Evolutionary conservation across 2,113 vertebrate genomes (phyloP).

Genomic region (Ptyas mucosa): DNA sequence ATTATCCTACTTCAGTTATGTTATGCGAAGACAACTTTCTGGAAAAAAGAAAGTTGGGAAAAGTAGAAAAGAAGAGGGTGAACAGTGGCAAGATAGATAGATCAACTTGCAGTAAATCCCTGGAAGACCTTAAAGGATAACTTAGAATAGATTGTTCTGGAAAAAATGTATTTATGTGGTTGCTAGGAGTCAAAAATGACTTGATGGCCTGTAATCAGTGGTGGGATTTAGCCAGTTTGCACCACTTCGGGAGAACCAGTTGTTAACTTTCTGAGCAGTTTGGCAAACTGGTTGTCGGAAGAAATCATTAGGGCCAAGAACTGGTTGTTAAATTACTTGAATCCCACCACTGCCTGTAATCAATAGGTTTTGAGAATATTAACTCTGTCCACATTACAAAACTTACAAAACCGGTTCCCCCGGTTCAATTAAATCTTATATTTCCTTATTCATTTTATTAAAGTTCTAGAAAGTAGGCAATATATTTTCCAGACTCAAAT

Average conservation of each 20-base stretch:
- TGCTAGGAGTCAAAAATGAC: background rate
- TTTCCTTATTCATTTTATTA: background rate
- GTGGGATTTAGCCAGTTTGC: too few species aligned
- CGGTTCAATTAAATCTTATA: background rate
- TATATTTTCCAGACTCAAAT: background rate
- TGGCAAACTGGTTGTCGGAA: too few species aligned
- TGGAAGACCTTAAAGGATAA: background rate
- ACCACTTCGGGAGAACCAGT: too few species aligned
- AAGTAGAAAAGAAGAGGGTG: background rate
- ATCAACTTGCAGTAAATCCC: background rate
- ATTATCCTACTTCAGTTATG: background rate
- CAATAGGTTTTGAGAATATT: background rate
- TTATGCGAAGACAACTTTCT: background rate
- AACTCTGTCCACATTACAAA: background rate
- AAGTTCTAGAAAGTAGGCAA: background rate
- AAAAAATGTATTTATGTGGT: background rate
- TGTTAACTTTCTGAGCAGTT: too few species aligned
- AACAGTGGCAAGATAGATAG: background rate
- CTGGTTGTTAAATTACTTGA: too few species aligned
- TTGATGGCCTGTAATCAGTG: background rate
- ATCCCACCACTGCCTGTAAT: too few species aligned
- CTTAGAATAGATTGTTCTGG: background rate
- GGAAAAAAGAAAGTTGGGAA: background rate
- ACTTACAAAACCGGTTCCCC: background rate
- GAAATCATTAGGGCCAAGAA: too few species aligned